Evolutionary conservation across 2,888 invertebrate species (phyloP).

Genomic region (Chrysolina americana): DNA sequence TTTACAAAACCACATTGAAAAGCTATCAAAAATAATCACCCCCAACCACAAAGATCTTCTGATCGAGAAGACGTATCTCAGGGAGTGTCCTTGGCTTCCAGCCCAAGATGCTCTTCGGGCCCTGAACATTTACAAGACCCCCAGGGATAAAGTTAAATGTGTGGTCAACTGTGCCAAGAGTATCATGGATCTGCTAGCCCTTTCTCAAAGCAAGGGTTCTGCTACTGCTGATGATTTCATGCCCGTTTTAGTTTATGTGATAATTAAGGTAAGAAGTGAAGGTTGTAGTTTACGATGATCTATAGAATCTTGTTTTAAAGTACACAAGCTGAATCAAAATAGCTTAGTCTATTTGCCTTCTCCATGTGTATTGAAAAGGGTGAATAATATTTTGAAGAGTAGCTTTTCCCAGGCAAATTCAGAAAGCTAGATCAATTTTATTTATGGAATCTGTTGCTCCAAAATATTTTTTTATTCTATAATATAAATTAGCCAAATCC

Average conservation of each 20-base stretch:
- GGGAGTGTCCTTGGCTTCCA: conserved; percentile 96
- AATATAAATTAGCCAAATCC: neutral
- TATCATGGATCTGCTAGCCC: conserved; percentile 92
- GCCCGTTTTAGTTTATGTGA: conserved; percentile 95
- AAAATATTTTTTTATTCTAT: neutral
- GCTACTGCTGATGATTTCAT: conserved; percentile 96
- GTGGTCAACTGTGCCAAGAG: conserved; percentile 91
- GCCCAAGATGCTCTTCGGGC: conserved; percentile 92
- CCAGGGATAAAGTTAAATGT: conserved; percentile 86
- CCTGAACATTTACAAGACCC: conserved; percentile 92
- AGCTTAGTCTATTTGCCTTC: no score
- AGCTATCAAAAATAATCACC: conserved; percentile 81
- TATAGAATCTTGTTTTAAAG: no score
- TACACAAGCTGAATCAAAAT: no score
- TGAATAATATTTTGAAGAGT: no score
- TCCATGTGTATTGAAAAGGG: no score
- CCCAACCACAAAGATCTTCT: conserved; percentile 86
- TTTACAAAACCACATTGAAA: conserved; percentile 89
- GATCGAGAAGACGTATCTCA: conserved; percentile 86
- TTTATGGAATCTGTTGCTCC: no score
- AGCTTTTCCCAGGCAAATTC: no score
- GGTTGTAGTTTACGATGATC: no score
- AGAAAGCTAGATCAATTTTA: no score
- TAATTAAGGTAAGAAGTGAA: conserved; percentile 84
- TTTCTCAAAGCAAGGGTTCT: conserved; percentile 83